Evolutionary conservation across 2,113 vertebrate genomes (phyloP).

Genomic region (Chrysemys picta): DNA sequence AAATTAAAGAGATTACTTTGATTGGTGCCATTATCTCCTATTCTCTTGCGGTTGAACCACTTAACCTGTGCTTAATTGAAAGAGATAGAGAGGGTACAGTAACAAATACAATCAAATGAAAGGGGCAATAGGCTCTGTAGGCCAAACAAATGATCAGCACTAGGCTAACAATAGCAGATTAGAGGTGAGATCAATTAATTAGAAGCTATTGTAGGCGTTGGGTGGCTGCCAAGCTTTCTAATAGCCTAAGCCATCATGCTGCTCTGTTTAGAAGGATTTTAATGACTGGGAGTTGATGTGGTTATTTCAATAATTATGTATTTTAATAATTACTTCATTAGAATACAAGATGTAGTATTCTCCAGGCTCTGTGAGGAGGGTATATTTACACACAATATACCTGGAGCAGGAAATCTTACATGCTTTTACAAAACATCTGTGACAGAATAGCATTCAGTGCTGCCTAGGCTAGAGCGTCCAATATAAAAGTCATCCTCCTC

Average conservation of each 20-base stretch:
- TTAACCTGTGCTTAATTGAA: constrained; percentile 94
- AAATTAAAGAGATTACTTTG: constrained; percentile 91
- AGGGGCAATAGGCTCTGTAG: constrained; percentile 86
- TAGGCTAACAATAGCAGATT: constrained; percentile 89
- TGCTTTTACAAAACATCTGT: fast-evolving
- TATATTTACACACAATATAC: constrained; percentile 52
- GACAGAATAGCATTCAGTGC: background rate
- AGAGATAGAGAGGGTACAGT: constrained; percentile 89
- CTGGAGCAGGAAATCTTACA: background rate
- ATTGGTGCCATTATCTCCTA: constrained; percentile 90
- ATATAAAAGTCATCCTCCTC: fast-evolving
- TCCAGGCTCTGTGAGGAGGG: constrained; percentile 55
- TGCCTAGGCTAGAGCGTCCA: background rate
- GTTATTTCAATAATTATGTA: constrained; percentile 88
- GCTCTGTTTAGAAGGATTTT: constrained; percentile 85
- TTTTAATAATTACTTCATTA: constrained; percentile 89
- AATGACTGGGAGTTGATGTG: constrained; percentile 86
- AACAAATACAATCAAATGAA: constrained; percentile 90
- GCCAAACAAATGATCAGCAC: constrained; percentile 88
- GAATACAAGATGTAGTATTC: constrained; percentile 81
- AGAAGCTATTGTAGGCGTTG: constrained; percentile 87
- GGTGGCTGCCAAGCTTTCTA: constrained; percentile 87
- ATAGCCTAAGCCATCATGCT: constrained; percentile 83
- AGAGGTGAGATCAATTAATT: constrained; percentile 92
- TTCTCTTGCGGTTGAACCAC: constrained; percentile 89